Base-by-base conservation (phyloP, 2,113 vertebrate species). In the Solea solea region DNA sequence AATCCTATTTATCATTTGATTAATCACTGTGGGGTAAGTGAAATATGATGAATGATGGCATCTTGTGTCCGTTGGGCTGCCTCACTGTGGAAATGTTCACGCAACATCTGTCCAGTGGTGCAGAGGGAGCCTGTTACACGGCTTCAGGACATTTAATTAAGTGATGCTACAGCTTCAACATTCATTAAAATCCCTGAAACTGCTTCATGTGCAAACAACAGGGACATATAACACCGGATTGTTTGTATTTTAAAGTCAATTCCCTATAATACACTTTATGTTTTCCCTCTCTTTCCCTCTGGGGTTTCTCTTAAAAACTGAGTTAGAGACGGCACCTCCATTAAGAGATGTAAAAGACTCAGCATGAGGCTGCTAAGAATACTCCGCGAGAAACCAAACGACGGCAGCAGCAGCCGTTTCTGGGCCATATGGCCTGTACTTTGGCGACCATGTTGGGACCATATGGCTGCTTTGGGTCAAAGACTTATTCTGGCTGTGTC, bases 381-480 rank as follows among this genome's bases (percentile, higher is more conserved):
- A 41, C 66, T 12, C 79, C 40, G 48, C 12, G 9, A 78, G 78
- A 66, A 81, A 74, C 65, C 86, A 75, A 84, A 63, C 11, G 70
- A 56, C 64, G 64, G 45, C 80, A 77, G 79, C 54, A 21, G 61
- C 66, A 74, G 57, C 63, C 69, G 64, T 74, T 67, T 45, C 45
- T 40, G 58, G 44, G 52, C 69, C 90, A 89, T 87, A 92, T 89
- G 88, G 84, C 44, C 7, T 50, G 72, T 74, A 16, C 60, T 64
- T 44, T 52, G 67, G 83, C 44, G 55, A 27, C 57, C 65, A 42
- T 68, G 71, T 76, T 64, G 57, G 28, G 15, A 64, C 81, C 89
- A 91, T 91, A 87, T 89, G 90, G 82, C 62, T 27, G 57, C 50
- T 75, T 68, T 69, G 83, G 87, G 85, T 86, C 86, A 84, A 79